Conservation (phyloP, 2,113 vertebrate genomes). For the Oostethus manadensis region DNA sequence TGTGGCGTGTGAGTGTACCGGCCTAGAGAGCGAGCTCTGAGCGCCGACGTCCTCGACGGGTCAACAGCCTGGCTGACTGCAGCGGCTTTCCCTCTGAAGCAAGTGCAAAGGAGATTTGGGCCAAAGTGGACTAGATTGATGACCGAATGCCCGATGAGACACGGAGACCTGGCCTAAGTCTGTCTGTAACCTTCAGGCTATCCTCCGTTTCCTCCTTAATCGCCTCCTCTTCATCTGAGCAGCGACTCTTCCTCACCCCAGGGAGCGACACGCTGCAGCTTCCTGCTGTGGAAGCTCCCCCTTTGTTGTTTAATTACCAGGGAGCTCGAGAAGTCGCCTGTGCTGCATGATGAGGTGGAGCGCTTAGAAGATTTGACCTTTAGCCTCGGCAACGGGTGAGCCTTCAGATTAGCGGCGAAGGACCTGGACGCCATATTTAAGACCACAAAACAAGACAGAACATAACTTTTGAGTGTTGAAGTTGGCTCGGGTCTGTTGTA, state of each 20-base stretch:
- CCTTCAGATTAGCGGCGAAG: neutral
- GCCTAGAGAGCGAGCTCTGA: conserved; percentile 16
- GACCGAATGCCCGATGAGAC: neutral
- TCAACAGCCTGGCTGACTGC: neutral
- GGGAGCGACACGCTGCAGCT: conserved; percentile 36
- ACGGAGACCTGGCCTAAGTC: conserved; percentile 3
- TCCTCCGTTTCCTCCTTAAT: conserved; percentile 33
- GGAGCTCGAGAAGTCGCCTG: conserved; percentile 58
- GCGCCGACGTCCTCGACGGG: neutral
- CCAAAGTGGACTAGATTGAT: neutral
- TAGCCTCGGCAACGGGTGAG: neutral
- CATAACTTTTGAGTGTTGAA: neutral
- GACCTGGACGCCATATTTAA: neutral
- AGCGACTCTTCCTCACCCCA: conserved; percentile 44
- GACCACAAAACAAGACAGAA: neutral
- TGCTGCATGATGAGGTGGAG: conserved; percentile 32
- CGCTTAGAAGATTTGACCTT: neutral
- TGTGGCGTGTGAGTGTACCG: conserved; percentile 65
- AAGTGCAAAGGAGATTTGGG: neutral
- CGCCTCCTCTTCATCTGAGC: conserved; percentile 41
- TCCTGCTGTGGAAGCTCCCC: conserved; percentile 46
- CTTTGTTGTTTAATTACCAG: conserved; percentile 70
- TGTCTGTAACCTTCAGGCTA: conserved; percentile 40
- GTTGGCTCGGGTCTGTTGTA: neutral
- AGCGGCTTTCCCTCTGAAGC: too few relatives aligned